Evolutionary conservation across 1,140 invertebrate species (phyloP).

Genomic region (Hycleus cichorii): DNA sequence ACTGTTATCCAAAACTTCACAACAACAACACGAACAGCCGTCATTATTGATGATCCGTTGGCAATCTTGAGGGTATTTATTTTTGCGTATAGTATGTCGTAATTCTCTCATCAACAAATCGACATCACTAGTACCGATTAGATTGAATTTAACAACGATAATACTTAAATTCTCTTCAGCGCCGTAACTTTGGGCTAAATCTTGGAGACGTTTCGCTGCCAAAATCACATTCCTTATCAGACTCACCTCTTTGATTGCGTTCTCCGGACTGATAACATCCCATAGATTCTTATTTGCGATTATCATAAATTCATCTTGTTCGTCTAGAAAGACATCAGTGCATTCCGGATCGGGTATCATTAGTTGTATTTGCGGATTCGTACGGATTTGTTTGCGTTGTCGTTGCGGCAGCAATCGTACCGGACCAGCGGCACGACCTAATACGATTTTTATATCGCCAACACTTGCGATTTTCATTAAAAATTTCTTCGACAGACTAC

Average conservation of each 20-base stretch:
- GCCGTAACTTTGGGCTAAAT: conserved; percentile 74
- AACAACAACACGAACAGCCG: conserved; percentile 49
- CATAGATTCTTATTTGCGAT: conserved; percentile 71
- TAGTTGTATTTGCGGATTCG: conserved; percentile 55
- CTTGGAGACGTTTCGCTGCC: conserved; percentile 72
- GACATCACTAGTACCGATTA: conserved; percentile 52
- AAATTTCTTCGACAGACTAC: conserved; percentile 45
- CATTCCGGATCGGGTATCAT: conserved; percentile 66
- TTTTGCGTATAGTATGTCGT: conserved; percentile 57
- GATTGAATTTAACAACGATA: conserved; percentile 63
- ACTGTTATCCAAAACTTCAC: conserved; percentile 48
- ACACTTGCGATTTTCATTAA: conserved; percentile 63
- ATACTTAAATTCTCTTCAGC: conserved; percentile 73
- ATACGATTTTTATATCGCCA: conserved; percentile 62
- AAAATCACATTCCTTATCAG: conserved; percentile 66
- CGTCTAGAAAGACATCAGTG: conserved; percentile 64
- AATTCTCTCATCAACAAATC: conserved; percentile 69
- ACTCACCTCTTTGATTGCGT: conserved; percentile 66
- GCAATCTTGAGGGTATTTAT: conserved; percentile 41
- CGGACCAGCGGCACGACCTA: conserved; percentile 57
- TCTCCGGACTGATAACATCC: conserved; percentile 65
- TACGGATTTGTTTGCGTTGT: conserved; percentile 52
- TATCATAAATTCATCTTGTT: conserved; percentile 74
- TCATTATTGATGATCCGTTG: conserved; percentile 36
- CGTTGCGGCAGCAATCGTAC: conserved; percentile 49